Percentiles rank a stretch among this genome's conserved stretches.
phyloP scores from a whole-genome alignment of 2,113 vertebrate genomes.

The Passer domesticus region DNA sequence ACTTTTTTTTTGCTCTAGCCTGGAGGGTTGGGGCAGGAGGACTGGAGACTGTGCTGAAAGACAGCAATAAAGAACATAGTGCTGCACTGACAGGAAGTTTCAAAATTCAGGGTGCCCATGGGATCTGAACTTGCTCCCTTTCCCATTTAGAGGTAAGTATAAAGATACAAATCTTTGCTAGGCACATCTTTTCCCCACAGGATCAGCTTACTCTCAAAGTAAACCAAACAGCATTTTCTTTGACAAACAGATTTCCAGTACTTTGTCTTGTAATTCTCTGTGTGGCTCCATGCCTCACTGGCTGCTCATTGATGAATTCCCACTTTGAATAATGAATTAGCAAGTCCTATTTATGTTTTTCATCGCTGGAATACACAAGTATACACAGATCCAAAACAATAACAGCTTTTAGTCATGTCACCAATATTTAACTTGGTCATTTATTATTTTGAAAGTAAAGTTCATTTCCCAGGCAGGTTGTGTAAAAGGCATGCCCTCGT shows the following conservation, averaged over 20 bases:
- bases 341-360: not conserved
- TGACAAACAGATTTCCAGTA: constrained; percentile 26
- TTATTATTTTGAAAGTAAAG: not conserved
- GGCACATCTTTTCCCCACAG: constrained; percentile 3
- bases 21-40: not conserved
- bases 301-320: not conserved
- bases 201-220: not conserved
- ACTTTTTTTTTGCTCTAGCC: not conserved
- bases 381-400: not conserved
- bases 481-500: not conserved
- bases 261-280: not conserved
- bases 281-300: not conserved
- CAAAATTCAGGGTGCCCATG: constrained; percentile 30
- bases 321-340: constrained; percentile 3
- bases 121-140: constrained; percentile 41
- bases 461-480: not conserved
- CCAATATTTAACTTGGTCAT: not conserved
- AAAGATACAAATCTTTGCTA: constrained; percentile 18
- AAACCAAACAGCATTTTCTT: constrained; percentile 1
- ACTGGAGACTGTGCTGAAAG: not conserved
- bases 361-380: not conserved
- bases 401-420: not conserved
- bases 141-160: constrained; percentile 1
- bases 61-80: not conserved
- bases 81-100: not conserved